Evolutionary conservation across 2,113 vertebrate species (phyloP).

Genomic region (Hydrolagus affinis): DNA sequence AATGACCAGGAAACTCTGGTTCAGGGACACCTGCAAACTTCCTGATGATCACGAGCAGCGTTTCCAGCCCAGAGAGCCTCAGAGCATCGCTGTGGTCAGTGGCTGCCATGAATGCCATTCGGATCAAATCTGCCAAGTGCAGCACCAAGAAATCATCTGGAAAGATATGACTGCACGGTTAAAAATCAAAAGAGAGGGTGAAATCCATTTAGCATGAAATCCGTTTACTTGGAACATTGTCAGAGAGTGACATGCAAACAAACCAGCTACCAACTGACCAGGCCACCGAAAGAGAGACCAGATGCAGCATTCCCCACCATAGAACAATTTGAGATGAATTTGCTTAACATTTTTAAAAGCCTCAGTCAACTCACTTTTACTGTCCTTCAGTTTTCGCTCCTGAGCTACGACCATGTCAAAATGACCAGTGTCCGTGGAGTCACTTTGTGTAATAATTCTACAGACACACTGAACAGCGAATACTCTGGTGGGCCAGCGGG

Average conservation of each 20-base stretch:
- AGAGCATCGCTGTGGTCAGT: conserved; percentile 84
- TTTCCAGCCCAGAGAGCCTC: conserved; percentile 76
- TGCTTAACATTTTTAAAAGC: not conserved
- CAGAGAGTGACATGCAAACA: conserved; percentile 14
- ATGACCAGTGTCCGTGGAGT: conserved; percentile 61
- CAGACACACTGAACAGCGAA: conserved; percentile 81
- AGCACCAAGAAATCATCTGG: conserved; percentile 79
- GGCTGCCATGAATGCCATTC: conserved; percentile 94
- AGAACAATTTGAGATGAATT: not conserved
- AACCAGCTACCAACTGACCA: not conserved
- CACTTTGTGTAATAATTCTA: conserved; percentile 74
- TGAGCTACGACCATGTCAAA: conserved; percentile 77
- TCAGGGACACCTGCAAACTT: conserved; percentile 74
- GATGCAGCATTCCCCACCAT: not conserved
- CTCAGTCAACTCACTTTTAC: conserved; percentile 58
- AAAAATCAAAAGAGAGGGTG: not conserved
- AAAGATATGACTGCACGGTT: conserved; percentile 1
- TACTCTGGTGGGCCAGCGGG: conserved; percentile 80
- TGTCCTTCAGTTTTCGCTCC: conserved; percentile 67
- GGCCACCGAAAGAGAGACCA: not conserved
- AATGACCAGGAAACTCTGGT: conserved; percentile 87
- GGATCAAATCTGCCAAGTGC: conserved; percentile 81
- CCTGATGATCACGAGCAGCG: conserved; percentile 68
- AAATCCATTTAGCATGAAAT: not conserved
- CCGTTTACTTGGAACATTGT: not conserved